Conservation (phyloP, 1,140 invertebrate species). For the Dreissena rostriformis region DNA sequence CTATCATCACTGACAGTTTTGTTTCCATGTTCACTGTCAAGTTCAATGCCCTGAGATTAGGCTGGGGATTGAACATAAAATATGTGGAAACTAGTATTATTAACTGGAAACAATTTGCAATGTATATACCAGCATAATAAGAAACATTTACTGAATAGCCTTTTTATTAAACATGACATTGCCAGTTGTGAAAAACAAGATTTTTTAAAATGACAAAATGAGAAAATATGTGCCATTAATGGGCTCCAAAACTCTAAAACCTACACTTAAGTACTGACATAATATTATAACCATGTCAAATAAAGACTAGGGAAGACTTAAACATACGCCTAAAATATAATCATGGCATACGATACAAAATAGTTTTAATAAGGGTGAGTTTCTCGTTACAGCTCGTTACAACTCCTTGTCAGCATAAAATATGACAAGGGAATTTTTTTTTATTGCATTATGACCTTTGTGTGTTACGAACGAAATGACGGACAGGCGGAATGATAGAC, state of each 20-base stretch:
- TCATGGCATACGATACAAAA: slow-evolving; percentile 1
- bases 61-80: neutral
- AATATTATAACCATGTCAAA: slow-evolving; percentile 23
- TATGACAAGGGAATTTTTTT: too few species aligned
- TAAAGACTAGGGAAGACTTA: slow-evolving; percentile 14
- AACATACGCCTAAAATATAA: slow-evolving; percentile 30
- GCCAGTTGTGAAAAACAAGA: neutral
- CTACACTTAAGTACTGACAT: slow-evolving; percentile 16
- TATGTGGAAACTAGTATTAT: slow-evolving; percentile 34
- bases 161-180: slow-evolving; percentile 1
- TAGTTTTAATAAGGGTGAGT: slow-evolving; percentile 8
- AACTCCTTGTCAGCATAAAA: too few species aligned
- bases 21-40: slow-evolving; percentile 34
- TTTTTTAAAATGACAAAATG: slow-evolving; percentile 1
- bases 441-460: too few species aligned
- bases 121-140: slow-evolving; percentile 21
- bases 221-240: slow-evolving; percentile 22
- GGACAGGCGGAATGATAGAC: too few species aligned
- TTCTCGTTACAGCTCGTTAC: too few species aligned
- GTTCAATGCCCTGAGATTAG: slow-evolving; percentile 30
- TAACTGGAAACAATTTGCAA: slow-evolving; percentile 17
- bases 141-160: slow-evolving; percentile 33
- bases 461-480: too few species aligned
- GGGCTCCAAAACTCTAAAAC: slow-evolving; percentile 31
- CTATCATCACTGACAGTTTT: neutral